phyloP scores from a whole-genome alignment of 2,888 invertebrate genomes.

The Tineola bisselliella region DNA sequence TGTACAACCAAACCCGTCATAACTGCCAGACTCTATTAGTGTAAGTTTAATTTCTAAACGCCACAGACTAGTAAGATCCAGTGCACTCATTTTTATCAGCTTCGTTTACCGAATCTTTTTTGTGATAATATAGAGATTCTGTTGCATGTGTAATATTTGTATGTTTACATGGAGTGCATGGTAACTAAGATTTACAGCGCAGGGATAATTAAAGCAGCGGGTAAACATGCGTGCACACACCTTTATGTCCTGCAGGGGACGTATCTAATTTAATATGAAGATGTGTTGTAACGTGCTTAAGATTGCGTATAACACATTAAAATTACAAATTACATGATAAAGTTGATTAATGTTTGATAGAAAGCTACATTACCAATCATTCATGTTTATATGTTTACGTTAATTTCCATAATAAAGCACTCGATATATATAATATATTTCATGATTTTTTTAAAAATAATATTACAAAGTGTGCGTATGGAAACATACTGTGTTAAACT shows the following conservation, averaged over 20 bases:
- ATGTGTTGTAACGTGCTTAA: neutral
- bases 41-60: constrained; percentile 18
- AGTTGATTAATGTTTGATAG: neutral
- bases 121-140: neutral
- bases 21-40: constrained; percentile 9
- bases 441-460: no score
- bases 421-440: no score
- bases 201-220: constrained; percentile 31
- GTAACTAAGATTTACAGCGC: constrained; percentile 33
- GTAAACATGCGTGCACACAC: constrained; percentile 29
- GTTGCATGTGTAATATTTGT: neutral
- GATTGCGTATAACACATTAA: neutral
- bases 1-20: neutral
- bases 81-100: constrained; percentile 29
- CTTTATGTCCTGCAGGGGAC: neutral
- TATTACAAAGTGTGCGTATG: constrained; percentile 9
- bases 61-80: constrained; percentile 20
- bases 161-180: constrained; percentile 16
- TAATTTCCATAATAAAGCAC: no score
- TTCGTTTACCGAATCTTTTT: constrained; percentile 17
- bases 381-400: no score
- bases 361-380: neutral
- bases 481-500: constrained; percentile 10
- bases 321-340: neutral
- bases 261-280: neutral